Evolutionary conservation across 2,113 vertebrate species (phyloP).

Genomic region (Junco hyemalis): DNA sequence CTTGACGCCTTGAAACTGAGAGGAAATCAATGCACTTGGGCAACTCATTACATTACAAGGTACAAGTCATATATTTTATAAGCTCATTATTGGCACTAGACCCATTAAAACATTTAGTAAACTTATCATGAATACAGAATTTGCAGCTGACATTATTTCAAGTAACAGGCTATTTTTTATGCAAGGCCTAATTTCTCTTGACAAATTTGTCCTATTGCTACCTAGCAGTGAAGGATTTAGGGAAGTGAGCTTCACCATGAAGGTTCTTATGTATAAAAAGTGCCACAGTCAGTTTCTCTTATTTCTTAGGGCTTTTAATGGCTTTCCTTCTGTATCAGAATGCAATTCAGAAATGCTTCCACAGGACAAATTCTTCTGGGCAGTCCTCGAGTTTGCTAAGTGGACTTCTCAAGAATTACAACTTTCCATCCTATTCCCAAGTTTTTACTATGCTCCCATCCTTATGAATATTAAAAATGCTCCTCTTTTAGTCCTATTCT

Average conservation of each 20-base stretch:
- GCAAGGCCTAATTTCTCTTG: not conserved
- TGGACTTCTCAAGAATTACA: not conserved
- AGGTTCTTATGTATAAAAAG: not conserved
- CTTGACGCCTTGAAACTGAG: not conserved
- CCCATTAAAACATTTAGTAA: not conserved
- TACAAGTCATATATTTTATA: not conserved
- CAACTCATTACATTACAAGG: not conserved
- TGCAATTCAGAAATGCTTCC: not conserved
- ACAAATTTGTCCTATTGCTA: not conserved
- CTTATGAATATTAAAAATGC: not conserved
- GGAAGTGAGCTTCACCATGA: not conserved
- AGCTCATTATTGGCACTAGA: not conserved
- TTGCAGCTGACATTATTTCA: not conserved
- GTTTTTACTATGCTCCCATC: not conserved
- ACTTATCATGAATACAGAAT: not conserved
- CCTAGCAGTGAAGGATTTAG: not conserved
- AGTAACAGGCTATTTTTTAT: not conserved
- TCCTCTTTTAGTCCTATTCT: not conserved
- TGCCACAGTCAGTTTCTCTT: not conserved
- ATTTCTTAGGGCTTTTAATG: not conserved
- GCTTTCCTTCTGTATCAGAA: not conserved
- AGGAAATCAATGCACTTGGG: constrained; percentile 18
- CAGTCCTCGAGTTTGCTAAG: not conserved
- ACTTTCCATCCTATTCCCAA: not conserved
- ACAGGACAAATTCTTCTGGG: not conserved